Evolutionary conservation across 2,888 invertebrate species (phyloP), one percentile per base, ranked within the genome.

Genomic region (Netelia fuscicornis): DNA sequence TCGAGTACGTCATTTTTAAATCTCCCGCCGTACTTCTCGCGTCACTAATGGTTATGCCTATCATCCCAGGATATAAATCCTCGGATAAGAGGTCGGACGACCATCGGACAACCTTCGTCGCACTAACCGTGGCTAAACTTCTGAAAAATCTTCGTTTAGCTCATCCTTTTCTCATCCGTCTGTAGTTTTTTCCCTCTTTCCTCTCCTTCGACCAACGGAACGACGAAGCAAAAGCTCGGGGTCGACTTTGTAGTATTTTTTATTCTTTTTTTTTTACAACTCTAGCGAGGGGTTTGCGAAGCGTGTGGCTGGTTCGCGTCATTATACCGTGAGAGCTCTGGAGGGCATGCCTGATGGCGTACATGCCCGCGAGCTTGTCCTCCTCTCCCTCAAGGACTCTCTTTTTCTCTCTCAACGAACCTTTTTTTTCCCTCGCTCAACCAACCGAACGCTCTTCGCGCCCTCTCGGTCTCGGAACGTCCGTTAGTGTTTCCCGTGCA

Each of bases 51-150:
- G 30, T 30, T 30, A 30, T 30, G 30, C 30, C 30, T 30, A 30
- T 30, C 30, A 30, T 30, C 30, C 30, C 30, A 5, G 30, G 30
- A 48, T 48, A 48, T 13, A 48, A 48, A 48, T 48, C 13, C 11
- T 48, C 13, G 48, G 48, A 48, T 13, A 48, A 48, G 13, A 48
- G 48, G 48, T 13, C 11, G 70, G 9, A 30, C 25, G 60, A 60
- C 11, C 42, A 62, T 48, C 44, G n/a, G 62, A 62, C 48, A 52
- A 62, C 48, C 48, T 58, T 17, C 20, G 2, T 44, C 25, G 44
- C 20, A 72, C 44, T 62, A 62, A 62, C 42, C 25, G 30, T 52
- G 62, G 30, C 48, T 74, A 74, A 74, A 74, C 74, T 74, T 52
- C 6, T 8, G 23, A 17, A 48, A 44, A 17, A 62, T 30, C 52